phyloP scores from a whole-genome alignment of 1,140 invertebrate genomes.

The Thereuonema tuberculata region DNA sequence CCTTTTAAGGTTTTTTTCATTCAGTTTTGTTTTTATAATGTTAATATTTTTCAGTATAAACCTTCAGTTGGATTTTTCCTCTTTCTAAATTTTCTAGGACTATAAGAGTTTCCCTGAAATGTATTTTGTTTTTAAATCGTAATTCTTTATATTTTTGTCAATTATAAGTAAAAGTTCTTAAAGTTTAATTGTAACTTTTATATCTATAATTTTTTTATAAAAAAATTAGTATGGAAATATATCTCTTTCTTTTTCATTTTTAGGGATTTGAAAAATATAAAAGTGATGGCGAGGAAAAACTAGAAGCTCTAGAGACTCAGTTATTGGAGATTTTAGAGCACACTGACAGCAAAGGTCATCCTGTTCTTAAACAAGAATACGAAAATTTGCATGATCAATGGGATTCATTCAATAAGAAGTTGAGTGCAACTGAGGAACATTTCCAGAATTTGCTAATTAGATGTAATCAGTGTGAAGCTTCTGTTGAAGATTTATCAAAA shows the following conservation, averaged over 20 bases:
- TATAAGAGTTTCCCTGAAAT: too few species aligned
- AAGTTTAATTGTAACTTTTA: too few species aligned
- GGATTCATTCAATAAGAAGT: slow-evolving; percentile 58
- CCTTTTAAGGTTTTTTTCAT: too few species aligned
- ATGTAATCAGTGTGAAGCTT: slow-evolving; percentile 62
- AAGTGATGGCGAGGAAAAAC: slow-evolving; percentile 58
- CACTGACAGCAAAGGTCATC: slow-evolving; percentile 63
- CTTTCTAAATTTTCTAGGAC: too few species aligned
- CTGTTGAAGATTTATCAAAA: slow-evolving; percentile 54
- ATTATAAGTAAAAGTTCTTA: too few species aligned
- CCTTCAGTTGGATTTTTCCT: slow-evolving; percentile 13
- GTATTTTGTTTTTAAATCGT: too few species aligned
- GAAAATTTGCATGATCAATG: slow-evolving; percentile 55
- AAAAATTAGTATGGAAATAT: too few species aligned
- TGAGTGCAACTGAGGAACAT: slow-evolving; percentile 42
- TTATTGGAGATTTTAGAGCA: slow-evolving; percentile 56
- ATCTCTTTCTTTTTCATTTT: too few species aligned
- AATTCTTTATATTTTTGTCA: too few species aligned
- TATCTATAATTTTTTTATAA: too few species aligned
- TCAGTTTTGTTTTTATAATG: slow-evolving; percentile 33
- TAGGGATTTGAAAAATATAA: slow-evolving; percentile 21
- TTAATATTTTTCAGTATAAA: slow-evolving; percentile 18
- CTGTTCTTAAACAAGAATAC: slow-evolving; percentile 53
- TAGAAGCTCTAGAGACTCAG: slow-evolving; percentile 53
- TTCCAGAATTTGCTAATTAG: slow-evolving; percentile 53